A percentile compares a stretch with the other conserved stretches of the same genome.
These are phyloP conservation scores for Spodoptera litura DNA, from an alignment of 1,140 invertebrate genomes.

Conservation along the genomic window DNA sequence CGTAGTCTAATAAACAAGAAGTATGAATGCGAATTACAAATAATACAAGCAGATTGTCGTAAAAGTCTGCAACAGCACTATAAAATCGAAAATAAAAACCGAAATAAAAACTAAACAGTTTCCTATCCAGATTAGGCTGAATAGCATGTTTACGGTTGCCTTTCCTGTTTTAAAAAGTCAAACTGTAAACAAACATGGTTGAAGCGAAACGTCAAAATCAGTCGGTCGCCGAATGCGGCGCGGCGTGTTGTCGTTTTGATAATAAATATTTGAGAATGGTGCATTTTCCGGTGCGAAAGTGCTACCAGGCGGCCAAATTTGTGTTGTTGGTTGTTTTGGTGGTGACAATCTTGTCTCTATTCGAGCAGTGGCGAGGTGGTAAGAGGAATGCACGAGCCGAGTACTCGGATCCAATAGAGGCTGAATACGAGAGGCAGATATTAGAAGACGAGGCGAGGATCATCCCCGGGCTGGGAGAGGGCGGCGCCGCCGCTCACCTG, in stretches of 20 bases:
- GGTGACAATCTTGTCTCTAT: conserved; percentile 67
- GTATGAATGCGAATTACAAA: not conserved
- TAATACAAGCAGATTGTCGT: not conserved
- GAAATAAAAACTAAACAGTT: conserved; percentile 37
- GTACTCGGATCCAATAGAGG: conserved; percentile 55
- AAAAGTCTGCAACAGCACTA: not conserved
- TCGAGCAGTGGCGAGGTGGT: conserved; percentile 77
- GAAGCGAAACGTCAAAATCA: conserved; percentile 65
- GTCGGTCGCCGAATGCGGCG: conserved; percentile 52
- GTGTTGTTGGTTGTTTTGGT: conserved; percentile 69
- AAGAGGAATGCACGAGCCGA: conserved; percentile 65
- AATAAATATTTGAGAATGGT: conserved; percentile 62
- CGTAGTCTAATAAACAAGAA: not conserved
- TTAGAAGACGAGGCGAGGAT: conserved; percentile 74
- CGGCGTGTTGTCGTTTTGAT: conserved; percentile 48
- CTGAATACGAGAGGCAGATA: conserved; percentile 71
- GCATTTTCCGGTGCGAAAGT: conserved; percentile 76
- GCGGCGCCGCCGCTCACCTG: conserved; percentile 69
- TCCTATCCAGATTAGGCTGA: conserved; percentile 62
- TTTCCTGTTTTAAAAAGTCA: conserved; percentile 73
- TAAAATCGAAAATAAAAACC: conserved; percentile 10
- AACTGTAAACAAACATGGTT: conserved; percentile 69
- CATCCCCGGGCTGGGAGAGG: conserved; percentile 76
- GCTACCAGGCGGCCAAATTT: conserved; percentile 73
- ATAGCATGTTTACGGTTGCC: conserved; percentile 66